Base-by-base conservation (phyloP, 2,888 invertebrate species). In the Teleogryllus oceanicus region DNA sequence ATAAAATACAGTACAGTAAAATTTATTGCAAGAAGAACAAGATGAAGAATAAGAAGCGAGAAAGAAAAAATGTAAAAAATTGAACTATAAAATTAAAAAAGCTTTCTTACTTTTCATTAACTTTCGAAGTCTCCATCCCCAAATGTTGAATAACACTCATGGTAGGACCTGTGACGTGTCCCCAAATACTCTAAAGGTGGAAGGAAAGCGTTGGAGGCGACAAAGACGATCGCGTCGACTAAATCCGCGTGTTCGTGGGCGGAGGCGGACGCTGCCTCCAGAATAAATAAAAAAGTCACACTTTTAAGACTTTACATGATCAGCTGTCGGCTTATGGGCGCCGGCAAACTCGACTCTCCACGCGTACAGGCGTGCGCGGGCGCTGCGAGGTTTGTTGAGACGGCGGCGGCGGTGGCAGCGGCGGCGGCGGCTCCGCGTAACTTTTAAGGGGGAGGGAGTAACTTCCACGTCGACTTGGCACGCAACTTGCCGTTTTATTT, bases 391-490 rank as follows among this genome's bases (percentile, higher is more conserved):
- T 62, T 62, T 62, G 62, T 62, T 62, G 62, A 62, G n/a, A n/a
- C 12, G n/a, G 62, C 62, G 37, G 37, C 5, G 37, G 37, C 24
- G 24, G 24, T 24, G 24, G 24, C 21, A 21, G 1, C 21, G 37
- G 37, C 37, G 37, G 37, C 8, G 37, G 37, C 37, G 37, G 37
- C n/a, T 62, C 62, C 62, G 62, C n/a, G n/a, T 62, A 62, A 62
- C 62, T 62, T 62, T 62, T 62, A 62, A 13, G 10, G 16, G 24
- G 62, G 62, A 62, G 62, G 62, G 62, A 62, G 62, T 62, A 62
- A 62, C 62, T 62, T 62, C 62, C n/a, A 62, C 62, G 62, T 62
- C n/a, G 62, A 62, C 62, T 62, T 62, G 62, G 62, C 62, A 62
- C 62, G 62, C 62, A 62, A 62, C 62, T 62, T 62, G 62, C 16